phyloP scores from a whole-genome alignment of 2,113 vertebrate genomes.

The Propithecus coquereli region DNA sequence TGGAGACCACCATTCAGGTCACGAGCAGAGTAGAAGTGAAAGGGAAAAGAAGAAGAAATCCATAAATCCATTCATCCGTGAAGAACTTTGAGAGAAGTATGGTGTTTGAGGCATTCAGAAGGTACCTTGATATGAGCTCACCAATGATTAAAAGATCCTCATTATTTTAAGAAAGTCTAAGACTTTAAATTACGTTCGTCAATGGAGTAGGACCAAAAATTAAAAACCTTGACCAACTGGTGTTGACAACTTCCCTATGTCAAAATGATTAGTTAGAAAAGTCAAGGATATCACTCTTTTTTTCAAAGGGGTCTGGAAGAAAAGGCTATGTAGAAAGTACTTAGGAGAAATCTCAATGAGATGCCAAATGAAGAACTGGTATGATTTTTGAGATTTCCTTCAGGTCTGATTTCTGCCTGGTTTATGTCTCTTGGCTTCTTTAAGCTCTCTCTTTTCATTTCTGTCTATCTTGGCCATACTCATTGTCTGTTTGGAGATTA shows the following conservation, averaged over 20 bases:
- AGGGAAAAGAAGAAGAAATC: background rate
- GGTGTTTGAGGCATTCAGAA: background rate
- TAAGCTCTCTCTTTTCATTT: background rate
- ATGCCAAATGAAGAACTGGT: accelerated
- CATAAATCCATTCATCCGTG: background rate
- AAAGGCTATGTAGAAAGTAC: background rate
- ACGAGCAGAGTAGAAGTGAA: background rate
- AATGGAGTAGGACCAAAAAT: background rate
- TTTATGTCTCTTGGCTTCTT: background rate
- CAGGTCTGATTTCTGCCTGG: background rate
- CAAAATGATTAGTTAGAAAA: background rate
- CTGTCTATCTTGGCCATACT: background rate
- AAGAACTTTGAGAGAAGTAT: background rate
- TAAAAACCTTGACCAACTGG: background rate
- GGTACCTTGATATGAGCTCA: background rate
- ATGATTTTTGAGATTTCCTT: accelerated
- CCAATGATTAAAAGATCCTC: background rate
- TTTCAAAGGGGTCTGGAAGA: no score
- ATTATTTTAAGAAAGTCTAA: background rate
- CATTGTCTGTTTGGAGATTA: no score
- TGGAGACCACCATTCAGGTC: accelerated
- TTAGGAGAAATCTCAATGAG: background rate
- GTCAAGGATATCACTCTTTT: background rate
- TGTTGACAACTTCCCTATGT: no score
- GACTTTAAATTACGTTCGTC: background rate